phyloP scores from a whole-genome alignment of 1,140 invertebrate species.

The Drosophila subobscura region DNA sequence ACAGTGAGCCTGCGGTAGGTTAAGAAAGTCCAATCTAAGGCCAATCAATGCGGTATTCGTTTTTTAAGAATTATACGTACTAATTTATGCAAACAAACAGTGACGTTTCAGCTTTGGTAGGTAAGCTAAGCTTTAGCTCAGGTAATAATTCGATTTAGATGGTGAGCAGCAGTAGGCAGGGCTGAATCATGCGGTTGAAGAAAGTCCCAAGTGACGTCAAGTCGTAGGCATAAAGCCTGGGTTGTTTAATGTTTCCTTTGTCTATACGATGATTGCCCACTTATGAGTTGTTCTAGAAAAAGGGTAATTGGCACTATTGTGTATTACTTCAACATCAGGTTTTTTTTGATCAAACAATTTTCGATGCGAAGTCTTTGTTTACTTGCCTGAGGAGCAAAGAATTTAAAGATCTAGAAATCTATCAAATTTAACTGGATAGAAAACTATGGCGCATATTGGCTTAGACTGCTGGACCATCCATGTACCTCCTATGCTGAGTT shows the following conservation, averaged over 20 bases:
- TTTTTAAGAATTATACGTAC: conserved; percentile 27
- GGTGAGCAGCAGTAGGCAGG: background rate
- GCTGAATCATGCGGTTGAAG: conserved; percentile 27
- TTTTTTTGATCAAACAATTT: conserved; percentile 46
- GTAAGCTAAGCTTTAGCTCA: conserved; percentile 1
- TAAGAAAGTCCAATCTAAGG: conserved; percentile 28
- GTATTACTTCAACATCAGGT: conserved; percentile 43
- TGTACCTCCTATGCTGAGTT: too few species aligned
- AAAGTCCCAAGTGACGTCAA: conserved; percentile 43
- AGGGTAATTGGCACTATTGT: conserved; percentile 8
- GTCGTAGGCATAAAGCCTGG: conserved; percentile 3
- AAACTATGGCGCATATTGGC: too few species aligned
- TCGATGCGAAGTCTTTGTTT: conserved; percentile 25
- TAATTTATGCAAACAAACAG: conserved; percentile 12
- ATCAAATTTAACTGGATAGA: too few species aligned
- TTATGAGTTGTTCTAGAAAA: conserved; percentile 37
- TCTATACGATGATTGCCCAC: conserved; percentile 29
- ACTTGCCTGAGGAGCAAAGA: background rate
- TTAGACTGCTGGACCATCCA: too few species aligned
- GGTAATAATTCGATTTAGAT: conserved; percentile 19
- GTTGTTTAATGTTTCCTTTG: conserved; percentile 30
- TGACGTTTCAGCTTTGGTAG: conserved; percentile 35
- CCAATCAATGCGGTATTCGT: conserved; percentile 17
- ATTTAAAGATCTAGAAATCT: background rate
- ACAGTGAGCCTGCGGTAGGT: conserved; percentile 23